These are phyloP conservation scores for Agrochola lychnidis DNA, from an alignment of 2,888 invertebrate species.

Conservation along the genomic window DNA sequence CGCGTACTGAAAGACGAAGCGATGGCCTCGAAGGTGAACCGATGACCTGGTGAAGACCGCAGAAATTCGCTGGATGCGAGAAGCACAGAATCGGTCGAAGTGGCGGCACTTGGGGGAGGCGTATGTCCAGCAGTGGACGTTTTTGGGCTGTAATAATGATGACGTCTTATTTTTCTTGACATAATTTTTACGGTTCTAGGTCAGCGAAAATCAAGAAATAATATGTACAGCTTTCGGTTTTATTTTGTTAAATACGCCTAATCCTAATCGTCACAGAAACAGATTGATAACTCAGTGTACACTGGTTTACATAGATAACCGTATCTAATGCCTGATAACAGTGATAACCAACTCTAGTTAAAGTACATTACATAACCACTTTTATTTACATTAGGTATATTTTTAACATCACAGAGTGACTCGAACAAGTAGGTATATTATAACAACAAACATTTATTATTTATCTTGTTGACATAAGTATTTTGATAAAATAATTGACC, in stretches of 20 bases:
- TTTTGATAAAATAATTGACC: conserved; percentile 16
- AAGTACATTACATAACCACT: conserved; percentile 39
- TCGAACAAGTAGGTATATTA: not conserved
- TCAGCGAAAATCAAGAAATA: not conserved
- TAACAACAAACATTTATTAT: not conserved
- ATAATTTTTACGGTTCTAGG: not conserved
- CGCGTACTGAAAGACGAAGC: too few species aligned
- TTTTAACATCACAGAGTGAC: not conserved
- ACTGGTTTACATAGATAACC: conserved; percentile 57
- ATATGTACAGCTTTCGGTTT: too few species aligned
- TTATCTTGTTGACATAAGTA: conserved; percentile 3
- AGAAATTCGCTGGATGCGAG: too few species aligned
- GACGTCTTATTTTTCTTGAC: not conserved
- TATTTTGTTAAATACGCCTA: not conserved
- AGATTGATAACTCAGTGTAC: conserved; percentile 28
- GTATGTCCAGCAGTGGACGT: too few species aligned
- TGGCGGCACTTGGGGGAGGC: too few species aligned
- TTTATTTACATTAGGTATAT: not conserved
- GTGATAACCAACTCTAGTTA: conserved; percentile 10
- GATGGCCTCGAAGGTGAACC: too few species aligned
- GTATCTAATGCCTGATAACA: conserved; percentile 29
- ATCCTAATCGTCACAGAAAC: conserved; percentile 8
- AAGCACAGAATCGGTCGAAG: too few species aligned
- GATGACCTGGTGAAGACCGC: too few species aligned
- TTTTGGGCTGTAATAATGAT: too few species aligned